phyloP scores from a whole-genome alignment of 1,140 invertebrate genomes.

The Lysiphlebus fabarum region DNA sequence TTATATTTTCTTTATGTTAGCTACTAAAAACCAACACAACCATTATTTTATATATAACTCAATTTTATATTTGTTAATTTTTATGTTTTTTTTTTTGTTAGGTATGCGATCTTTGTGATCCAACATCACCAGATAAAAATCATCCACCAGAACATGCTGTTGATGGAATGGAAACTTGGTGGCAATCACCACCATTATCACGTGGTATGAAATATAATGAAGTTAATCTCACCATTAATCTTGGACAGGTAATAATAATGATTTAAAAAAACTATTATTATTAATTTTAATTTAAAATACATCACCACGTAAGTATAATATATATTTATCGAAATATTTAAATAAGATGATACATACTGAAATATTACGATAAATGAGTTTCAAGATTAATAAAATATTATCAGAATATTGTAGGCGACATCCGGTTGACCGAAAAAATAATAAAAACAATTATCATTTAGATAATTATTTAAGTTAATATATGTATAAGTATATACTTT shows the following conservation, averaged over 20 bases:
- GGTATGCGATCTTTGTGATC: slow-evolving; percentile 92
- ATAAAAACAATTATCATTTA: no score
- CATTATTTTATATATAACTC: not conserved
- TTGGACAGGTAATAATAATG: slow-evolving; percentile 79
- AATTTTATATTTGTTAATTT: not conserved
- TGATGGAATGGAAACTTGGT: slow-evolving; percentile 93
- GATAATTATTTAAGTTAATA: no score
- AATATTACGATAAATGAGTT: no score
- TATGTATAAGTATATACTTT: no score
- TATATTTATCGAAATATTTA: not conserved
- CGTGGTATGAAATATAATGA: slow-evolving; percentile 94
- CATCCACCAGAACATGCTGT: slow-evolving; percentile 91
- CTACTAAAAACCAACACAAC: not conserved
- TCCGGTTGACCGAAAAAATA: no score
- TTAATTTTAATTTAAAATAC: no score
- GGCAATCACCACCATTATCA: slow-evolving; percentile 97
- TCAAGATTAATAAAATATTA: no score
- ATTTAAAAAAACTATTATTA: not conserved
- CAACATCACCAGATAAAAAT: slow-evolving; percentile 66
- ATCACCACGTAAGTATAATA: no score
- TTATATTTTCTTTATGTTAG: not conserved
- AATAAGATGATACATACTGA: no score
- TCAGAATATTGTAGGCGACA: no score
- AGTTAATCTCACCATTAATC: slow-evolving; percentile 95
- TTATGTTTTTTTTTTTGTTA: slow-evolving; percentile 48